Evolutionary conservation across 2,113 vertebrate species (phyloP).

Genomic region (Equus przewalskii): DNA sequence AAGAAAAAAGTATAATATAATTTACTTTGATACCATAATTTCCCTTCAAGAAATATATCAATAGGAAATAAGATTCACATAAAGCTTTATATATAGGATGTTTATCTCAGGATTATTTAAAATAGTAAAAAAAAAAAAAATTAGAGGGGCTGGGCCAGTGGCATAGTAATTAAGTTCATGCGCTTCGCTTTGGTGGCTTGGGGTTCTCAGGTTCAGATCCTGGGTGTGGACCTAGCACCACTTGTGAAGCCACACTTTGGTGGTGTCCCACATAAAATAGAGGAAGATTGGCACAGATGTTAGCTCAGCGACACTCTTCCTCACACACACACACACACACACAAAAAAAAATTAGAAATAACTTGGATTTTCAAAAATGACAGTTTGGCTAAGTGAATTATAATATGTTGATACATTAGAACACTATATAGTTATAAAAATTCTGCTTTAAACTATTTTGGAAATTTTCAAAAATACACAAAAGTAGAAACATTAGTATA

Average conservation of each 20-base stretch:
- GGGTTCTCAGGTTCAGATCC: no score
- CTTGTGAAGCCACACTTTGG: no score
- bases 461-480: background rate
- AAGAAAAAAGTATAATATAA: background rate
- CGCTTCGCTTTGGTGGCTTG: no score
- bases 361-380: background rate
- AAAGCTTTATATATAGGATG: background rate
- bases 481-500: background rate
- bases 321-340: no score
- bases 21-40: background rate
- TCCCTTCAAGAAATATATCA: background rate
- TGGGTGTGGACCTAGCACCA: no score
- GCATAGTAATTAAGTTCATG: no score
- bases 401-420: background rate
- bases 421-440: background rate
- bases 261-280: no score
- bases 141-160: no score
- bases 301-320: no score
- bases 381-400: constrained; percentile 11
- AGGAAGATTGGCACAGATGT: no score
- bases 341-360: background rate
- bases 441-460: background rate
- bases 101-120: constrained; percentile 27
- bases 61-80: background rate
- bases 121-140: background rate